phyloP scores from a whole-genome alignment of 2,888 invertebrate genomes.

The Unio pictorum region DNA sequence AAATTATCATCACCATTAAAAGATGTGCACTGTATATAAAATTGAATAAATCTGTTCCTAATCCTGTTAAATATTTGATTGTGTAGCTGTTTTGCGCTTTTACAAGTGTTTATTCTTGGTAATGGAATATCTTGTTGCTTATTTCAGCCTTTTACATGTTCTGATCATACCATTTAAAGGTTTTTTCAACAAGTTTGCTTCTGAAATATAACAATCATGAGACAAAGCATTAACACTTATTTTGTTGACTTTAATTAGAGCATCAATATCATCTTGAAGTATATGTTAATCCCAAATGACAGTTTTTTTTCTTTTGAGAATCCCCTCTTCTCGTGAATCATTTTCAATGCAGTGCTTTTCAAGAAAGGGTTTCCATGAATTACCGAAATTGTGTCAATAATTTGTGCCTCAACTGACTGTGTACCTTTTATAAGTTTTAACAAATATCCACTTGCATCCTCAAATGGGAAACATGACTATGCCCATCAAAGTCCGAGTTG shows the following conservation, averaged over 20 bases:
- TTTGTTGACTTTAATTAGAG: neutral
- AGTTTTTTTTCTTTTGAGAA: constrained; percentile 4
- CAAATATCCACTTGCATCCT: too few species aligned
- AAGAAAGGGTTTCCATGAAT: too few species aligned
- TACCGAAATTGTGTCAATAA: too few species aligned
- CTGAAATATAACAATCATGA: constrained; percentile 2
- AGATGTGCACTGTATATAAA: constrained; percentile 1
- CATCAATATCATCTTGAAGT: neutral
- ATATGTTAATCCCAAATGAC: neutral
- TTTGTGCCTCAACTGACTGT: too few species aligned
- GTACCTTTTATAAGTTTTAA: too few species aligned
- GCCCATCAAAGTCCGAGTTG: too few species aligned
- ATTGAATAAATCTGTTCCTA: constrained; percentile 1
- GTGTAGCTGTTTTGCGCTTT: constrained; percentile 10
- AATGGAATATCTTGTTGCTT: constrained; percentile 6
- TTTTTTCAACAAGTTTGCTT: constrained; percentile 1
- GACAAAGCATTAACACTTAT: constrained; percentile 1
- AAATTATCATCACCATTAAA: neutral
- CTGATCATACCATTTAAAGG: constrained; percentile 6
- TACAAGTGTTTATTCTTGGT: constrained; percentile 8
- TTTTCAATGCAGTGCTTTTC: constrained; percentile 1
- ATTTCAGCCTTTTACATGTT: neutral
- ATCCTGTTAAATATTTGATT: neutral
- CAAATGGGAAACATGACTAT: too few species aligned
- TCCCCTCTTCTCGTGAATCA: constrained; percentile 4